Base-by-base conservation (phyloP, 2,113 vertebrate species). In the Eurypyga helias region DNA sequence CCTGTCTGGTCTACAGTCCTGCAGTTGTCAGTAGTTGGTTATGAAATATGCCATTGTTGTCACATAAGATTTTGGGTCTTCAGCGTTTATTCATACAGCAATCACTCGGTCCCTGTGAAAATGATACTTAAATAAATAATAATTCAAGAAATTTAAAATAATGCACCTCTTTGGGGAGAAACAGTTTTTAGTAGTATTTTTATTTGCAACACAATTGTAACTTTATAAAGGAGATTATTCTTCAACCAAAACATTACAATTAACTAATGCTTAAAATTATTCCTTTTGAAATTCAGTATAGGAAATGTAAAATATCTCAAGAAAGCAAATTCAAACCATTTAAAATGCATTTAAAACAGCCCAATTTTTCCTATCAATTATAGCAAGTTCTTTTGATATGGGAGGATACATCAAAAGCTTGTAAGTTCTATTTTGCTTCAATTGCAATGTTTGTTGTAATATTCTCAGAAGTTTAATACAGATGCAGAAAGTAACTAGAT, bases 1-100 rank as follows among this genome's bases (percentile, higher is more conserved):
- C 12, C 14, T 83, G 2, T 2, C 26, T 71, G 18, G 13, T 41
- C 81, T 91, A 61, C 1, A 0, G 14, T 62, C 12, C 13, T 45
- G 6, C 1, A 0, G 2, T 70, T 75, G 3, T 3, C 18, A 38
- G 7, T 38, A 46, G 6, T 45, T 46, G 5, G 57, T 80, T 58
- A 18, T 64, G 31, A 84, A 66, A 34, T 45, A 58, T 31, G 26
- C 7, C 6, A 7, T 66, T 66, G 45, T 54, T 85, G 12, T 41
- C 38, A 54, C 3, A 11, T 14, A 69, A 73, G 29, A 36, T 66
- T 87, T 48, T 70, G 31, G 3, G 11, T 7, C 41, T 16, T 80
- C 12, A 20, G 25, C 36, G 7, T 3, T 85, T 51, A 21, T 57
- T 87, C 10, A 19, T 52, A 25, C 2, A 62, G 7, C 5, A 3